These are phyloP conservation scores for Neelides folsomi DNA, from an alignment of 2,888 invertebrate genomes.

Conservation along the genomic window DNA sequence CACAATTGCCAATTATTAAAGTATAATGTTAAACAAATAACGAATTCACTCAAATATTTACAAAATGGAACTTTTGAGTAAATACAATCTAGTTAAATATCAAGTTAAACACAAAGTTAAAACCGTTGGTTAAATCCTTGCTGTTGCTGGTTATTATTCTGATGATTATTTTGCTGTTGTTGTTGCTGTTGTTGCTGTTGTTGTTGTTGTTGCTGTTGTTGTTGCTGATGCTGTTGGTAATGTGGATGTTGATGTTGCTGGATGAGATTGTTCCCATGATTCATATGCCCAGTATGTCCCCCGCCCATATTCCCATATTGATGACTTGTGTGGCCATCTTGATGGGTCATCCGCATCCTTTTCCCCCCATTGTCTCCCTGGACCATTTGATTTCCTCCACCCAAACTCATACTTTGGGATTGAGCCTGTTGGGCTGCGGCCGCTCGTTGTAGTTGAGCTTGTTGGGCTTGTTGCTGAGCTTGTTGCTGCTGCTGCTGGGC, in stretches of 20 bases:
- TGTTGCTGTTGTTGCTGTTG: slow-evolving; percentile 10
- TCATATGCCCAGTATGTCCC: slow-evolving; percentile 11
- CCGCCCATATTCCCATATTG: background rate
- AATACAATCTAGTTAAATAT: no score
- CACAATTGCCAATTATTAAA: no score
- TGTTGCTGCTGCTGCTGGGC: slow-evolving; percentile 15
- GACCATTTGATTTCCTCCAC: slow-evolving; percentile 5
- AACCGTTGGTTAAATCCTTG: slow-evolving; percentile 28
- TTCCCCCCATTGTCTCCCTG: background rate
- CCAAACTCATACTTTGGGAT: slow-evolving; percentile 7
- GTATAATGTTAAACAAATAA: no score
- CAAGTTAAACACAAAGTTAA: slow-evolving; percentile 8
- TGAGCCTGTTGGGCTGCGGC: slow-evolving; percentile 5
- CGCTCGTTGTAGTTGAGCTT: slow-evolving; percentile 14
- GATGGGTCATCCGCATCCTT: background rate
- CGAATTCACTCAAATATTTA: no score
- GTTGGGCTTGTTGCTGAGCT: slow-evolving; percentile 25
- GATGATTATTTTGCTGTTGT: slow-evolving; percentile 14
- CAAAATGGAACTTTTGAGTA: no score
- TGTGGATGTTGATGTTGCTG: slow-evolving; percentile 41
- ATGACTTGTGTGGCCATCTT: background rate
- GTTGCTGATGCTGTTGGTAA: slow-evolving; percentile 33
- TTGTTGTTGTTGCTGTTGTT: slow-evolving; percentile 19
- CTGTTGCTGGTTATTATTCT: slow-evolving; percentile 34
- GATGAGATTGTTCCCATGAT: slow-evolving; percentile 10